phyloP scores from a whole-genome alignment of 2,797 vertebrate species.

The Crocodylus rhombifer region DNA sequence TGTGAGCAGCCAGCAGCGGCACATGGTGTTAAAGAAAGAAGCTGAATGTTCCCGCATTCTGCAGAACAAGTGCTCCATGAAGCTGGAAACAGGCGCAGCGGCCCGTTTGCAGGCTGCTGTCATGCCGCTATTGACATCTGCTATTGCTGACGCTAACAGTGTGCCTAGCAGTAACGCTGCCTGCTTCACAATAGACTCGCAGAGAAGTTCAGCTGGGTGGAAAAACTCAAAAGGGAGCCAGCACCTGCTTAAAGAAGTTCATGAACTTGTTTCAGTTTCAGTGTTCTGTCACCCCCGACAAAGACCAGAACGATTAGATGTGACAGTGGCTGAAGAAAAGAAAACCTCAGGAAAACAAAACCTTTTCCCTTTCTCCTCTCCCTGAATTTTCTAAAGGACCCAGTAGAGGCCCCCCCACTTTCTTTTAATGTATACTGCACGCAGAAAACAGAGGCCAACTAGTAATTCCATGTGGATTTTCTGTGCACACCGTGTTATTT shows the following conservation, averaged over 20 bases:
- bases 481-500: background rate
- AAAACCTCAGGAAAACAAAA: background rate
- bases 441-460: background rate
- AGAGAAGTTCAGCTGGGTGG: background rate
- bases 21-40: rapidly evolving
- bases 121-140: background rate
- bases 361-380: background rate
- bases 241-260: constrained; percentile 22
- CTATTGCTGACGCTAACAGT: background rate
- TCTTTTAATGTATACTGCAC: background rate
- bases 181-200: background rate
- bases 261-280: background rate
- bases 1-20: background rate
- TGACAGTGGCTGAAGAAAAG: background rate
- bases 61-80: rapidly evolving
- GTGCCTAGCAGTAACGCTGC: background rate
- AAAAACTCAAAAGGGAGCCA: background rate
- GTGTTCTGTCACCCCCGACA: background rate
- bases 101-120: background rate
- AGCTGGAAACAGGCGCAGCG: background rate
- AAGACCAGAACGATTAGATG: background rate
- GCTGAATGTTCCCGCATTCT: rapidly evolving
- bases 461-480: rapidly evolving
- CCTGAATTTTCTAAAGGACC: background rate
- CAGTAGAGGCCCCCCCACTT: background rate